Evolutionary conservation across 2,113 vertebrate genomes (phyloP).

Genomic region (Seriola aureovittata): DNA sequence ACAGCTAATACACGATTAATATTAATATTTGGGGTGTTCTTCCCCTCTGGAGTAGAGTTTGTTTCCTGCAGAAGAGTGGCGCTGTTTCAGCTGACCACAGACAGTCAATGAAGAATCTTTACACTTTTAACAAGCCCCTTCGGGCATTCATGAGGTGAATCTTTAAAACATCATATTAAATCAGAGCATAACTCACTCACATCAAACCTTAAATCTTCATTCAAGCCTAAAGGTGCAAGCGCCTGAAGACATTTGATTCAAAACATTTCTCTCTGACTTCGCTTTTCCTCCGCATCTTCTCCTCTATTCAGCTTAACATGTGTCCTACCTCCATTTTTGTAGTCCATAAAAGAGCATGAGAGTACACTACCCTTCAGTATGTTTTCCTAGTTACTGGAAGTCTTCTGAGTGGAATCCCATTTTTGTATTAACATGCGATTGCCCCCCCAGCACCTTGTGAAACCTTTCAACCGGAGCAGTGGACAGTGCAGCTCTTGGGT

Average conservation of each 20-base stretch:
- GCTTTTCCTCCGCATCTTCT: not conserved
- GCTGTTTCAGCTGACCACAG: not conserved
- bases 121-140: not conserved
- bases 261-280: not conserved
- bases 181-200: not conserved
- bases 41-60: not conserved
- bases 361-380: no score
- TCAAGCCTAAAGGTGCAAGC: not conserved
- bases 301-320: no score
- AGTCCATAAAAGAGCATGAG: not conserved
- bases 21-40: not conserved
- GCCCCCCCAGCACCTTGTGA: not conserved
- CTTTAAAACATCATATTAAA: not conserved
- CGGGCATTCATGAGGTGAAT: not conserved
- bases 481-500: not conserved
- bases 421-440: not conserved
- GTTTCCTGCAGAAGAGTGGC: not conserved
- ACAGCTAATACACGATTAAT: not conserved
- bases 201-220: not conserved
- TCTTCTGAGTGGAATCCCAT: not conserved
- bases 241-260: not conserved
- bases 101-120: not conserved
- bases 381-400: not conserved
- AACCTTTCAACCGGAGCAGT: not conserved
- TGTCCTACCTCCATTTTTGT: not conserved